Evolutionary conservation across 2,113 vertebrate species (phyloP).

Genomic region (Platysternon megacephalum): DNA sequence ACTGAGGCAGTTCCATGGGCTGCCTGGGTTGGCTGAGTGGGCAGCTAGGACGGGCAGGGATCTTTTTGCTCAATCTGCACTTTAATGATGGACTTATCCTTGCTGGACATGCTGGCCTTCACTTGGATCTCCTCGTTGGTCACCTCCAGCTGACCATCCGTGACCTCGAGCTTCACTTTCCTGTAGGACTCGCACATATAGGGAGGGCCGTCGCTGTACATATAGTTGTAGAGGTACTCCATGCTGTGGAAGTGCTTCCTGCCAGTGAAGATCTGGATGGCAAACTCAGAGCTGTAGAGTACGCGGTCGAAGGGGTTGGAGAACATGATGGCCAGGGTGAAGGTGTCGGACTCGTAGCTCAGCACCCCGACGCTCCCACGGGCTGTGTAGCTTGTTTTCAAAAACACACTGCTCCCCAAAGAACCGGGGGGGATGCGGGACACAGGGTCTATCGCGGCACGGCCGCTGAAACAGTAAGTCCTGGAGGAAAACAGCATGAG

Average conservation of each 20-base stretch:
- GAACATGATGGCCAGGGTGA: neutral
- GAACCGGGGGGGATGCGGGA: fast-evolving
- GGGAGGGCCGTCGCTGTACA: neutral
- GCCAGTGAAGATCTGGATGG: neutral
- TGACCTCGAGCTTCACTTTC: neutral
- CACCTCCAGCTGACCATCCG: neutral
- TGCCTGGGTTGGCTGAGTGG: too few relatives aligned
- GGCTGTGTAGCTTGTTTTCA: neutral
- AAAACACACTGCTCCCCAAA: neutral
- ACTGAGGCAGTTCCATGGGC: neutral
- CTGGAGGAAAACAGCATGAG: neutral
- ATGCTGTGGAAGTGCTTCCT: neutral
- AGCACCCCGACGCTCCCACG: neutral
- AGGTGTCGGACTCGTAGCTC: neutral
- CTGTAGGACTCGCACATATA: neutral
- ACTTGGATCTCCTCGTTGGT: neutral
- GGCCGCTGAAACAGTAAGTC: neutral
- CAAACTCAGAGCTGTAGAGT: neutral
- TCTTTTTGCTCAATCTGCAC: neutral
- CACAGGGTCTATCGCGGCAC: fast-evolving
- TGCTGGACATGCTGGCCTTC: neutral
- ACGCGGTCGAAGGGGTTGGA: neutral
- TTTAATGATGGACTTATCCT: neutral
- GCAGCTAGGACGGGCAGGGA: neutral
- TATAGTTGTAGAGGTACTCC: neutral